Percentiles rank a stretch among this genome's conserved stretches.
These are phyloP conservation scores for Cephus rjabovi DNA, from an alignment of 2,888 invertebrate genomes.

Conservation along the genomic window DNA sequence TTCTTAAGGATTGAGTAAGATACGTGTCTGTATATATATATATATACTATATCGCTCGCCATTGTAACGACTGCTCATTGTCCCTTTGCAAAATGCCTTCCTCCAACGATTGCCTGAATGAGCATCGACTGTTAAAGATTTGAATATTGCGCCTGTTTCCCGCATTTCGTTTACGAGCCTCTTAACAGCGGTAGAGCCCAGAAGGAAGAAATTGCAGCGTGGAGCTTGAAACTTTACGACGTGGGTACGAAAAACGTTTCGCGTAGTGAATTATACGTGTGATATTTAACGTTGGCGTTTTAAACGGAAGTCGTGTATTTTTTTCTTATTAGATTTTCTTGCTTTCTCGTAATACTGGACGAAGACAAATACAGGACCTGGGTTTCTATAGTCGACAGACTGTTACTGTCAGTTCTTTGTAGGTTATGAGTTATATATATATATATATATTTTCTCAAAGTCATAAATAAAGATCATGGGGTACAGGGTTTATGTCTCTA, in stretches of 20 bases:
- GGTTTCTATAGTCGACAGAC: no score
- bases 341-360: no score
- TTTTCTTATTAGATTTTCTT: no score
- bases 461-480: conserved; percentile 42
- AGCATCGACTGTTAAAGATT: neutral
- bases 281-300: no score
- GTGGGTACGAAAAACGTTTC: no score
- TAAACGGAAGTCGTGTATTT: no score
- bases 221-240: no score
- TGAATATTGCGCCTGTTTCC: neutral
- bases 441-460: conserved; percentile 33
- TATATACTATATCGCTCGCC: conserved; percentile 27
- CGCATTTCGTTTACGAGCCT: neutral
- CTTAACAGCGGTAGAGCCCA: neutral
- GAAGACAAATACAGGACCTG: no score
- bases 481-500: no score
- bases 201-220: neutral
- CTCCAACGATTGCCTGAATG: neutral
- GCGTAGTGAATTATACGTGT: no score
- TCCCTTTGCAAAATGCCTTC: neutral
- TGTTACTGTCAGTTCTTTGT: no score
- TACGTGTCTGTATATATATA: conserved; percentile 14
- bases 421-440: conserved; percentile 26
- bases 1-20: conserved; percentile 31
- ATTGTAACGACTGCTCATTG: conserved; percentile 23